A percentile compares a stretch with the other conserved stretches of the same genome.
phyloP scores from a whole-genome alignment of 2,888 invertebrate species.

The Catocala fraxini region DNA sequence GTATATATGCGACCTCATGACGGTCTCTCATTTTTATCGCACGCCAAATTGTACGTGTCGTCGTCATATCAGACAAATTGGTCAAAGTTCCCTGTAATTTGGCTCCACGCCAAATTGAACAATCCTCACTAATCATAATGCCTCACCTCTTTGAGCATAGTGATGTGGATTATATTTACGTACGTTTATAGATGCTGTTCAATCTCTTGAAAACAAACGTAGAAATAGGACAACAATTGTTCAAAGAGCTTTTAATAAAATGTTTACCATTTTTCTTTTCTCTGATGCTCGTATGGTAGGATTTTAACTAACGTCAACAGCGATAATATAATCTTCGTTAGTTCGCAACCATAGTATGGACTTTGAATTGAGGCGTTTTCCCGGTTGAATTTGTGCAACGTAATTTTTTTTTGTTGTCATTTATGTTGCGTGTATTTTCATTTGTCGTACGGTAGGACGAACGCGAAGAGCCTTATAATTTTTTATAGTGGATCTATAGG shows the following conservation, averaged over 20 bases:
- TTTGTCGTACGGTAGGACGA: too few relatives aligned
- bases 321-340: conserved; percentile 1
- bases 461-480: too few relatives aligned
- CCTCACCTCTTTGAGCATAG: conserved; percentile 44
- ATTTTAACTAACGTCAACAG: conserved; percentile 1
- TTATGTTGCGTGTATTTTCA: too few relatives aligned
- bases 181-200: conserved; percentile 15
- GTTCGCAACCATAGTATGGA: neutral
- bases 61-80: conserved; percentile 54
- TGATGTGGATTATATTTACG: conserved; percentile 20
- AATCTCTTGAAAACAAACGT: conserved; percentile 10
- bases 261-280: too few relatives aligned
- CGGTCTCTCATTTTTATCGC: conserved; percentile 31
- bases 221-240: neutral
- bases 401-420: neutral
- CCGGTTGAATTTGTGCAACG: neutral
- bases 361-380: neutral
- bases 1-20: conserved; percentile 31
- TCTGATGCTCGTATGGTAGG: neutral
- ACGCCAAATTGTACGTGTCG: conserved; percentile 44
- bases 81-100: conserved; percentile 62
- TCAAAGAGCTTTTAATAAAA: too few relatives aligned
- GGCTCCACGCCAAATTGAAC: conserved; percentile 59
- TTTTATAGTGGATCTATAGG: too few relatives aligned
- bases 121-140: conserved; percentile 55